Base-by-base conservation (phyloP, 2,113 vertebrate genomes). In the Tachysurus vachellii region DNA sequence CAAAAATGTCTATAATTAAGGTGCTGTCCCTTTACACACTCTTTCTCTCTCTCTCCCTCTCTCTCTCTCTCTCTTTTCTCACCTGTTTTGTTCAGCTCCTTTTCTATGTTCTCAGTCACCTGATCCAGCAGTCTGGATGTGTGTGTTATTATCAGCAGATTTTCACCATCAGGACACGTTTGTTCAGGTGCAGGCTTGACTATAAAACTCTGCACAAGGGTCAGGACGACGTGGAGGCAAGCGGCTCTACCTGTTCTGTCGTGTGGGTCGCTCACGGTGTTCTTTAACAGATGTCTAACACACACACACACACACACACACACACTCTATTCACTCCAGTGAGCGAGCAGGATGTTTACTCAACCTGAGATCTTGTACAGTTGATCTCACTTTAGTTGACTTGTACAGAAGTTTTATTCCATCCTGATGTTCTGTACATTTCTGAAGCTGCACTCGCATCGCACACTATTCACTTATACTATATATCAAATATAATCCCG, bases 241-340 rank as follows among this genome's bases (percentile, higher is more conserved):
- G 76, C 75, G 56, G 85, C 53, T 70, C 68, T 87, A 76, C 57
- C 85, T 68, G 85, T 87, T 87, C 47, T 75, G 75, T 81, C 8
- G 31, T 68, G 54, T 66, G 12, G 68, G 44, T 56, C 5, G 61
- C 81, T 80, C 57, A 21, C 21, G 1, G 44, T 61, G 84, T 23
- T 28, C 6, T 59, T 50, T 5, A 17, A 50, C 23, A 59, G 26
- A 10, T 31, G 26, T 12, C 62, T 19, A 28, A 57, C 11, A 26
- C 19, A n/a, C 68, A n/a, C 53, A 44, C 16, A 14, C 53, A 26
- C 82, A 71, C n/a, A 23, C 77, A 10, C 79, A 42, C 62, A 68
- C 64, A 54, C 13, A 31, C 13, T 3, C n/a, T 8, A 28, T 17
- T 10, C 2, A 56, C 50, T 56, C 17, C 26, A 66, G 62, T 68